Conservation (phyloP, 2,888 invertebrate genomes). For the Dryadula phaetusa region DNA sequence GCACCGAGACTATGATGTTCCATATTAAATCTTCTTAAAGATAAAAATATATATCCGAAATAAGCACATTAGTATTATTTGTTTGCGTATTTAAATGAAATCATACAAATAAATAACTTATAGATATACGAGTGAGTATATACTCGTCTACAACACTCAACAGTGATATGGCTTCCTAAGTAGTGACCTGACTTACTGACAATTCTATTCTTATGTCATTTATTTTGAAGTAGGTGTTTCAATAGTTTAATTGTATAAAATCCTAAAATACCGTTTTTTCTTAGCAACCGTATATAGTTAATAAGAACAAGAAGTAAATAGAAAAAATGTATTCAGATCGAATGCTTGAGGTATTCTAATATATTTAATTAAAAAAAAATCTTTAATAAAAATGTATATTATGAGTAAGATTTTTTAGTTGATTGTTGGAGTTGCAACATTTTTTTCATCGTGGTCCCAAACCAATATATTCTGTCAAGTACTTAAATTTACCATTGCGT, state of each 20-base stretch:
- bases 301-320: no score
- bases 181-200: conserved; percentile 25
- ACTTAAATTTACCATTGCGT: no score
- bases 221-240: background rate
- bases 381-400: no score
- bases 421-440: no score
- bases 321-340: no score
- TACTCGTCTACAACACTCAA: background rate
- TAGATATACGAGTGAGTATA: conserved; percentile 2
- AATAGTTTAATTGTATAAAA: background rate
- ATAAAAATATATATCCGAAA: conserved; percentile 17
- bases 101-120: conserved; percentile 26
- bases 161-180: conserved; percentile 23
- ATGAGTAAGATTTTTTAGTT: no score
- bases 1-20: background rate
- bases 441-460: no score
- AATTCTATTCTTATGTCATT: conserved; percentile 4
- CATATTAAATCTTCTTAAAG: conserved; percentile 5
- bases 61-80: conserved; percentile 23
- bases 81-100: conserved; percentile 18
- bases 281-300: no score
- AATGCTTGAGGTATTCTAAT: no score
- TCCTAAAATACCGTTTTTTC: background rate
- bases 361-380: no score
- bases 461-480: no score